Base-by-base conservation (phyloP, 2,888 invertebrate genomes). In the Andrena flavipes region DNA sequence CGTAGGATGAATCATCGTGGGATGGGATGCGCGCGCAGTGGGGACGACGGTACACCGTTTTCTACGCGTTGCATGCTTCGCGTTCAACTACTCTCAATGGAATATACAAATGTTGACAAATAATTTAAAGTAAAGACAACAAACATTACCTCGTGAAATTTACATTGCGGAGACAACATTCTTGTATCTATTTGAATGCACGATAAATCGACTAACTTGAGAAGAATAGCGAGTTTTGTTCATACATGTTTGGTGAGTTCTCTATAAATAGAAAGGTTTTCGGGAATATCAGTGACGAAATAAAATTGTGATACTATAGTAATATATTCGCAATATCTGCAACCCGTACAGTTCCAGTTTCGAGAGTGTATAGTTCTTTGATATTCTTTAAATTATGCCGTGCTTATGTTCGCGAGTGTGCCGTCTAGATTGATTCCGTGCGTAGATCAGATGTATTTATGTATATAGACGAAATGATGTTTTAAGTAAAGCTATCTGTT, bases 251-350 rank as follows among this genome's bases (percentile, higher is more conserved):
- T 26, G 86, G 88, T 88, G 63, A 88, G 87, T 85, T 76, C 16
- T 86, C 89, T 87, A 88, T 85, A 85, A 88, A 88, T 87, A 87
- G 83, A 79, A 79, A 64, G n/a, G n/a, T 63, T 59, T 60, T 75
- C 56, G 30, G 42, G 42, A 59, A 67, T 69, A 30, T 8, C 42
- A 56, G 13, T 20, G 16, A 8, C 7, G 33, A 49, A 20, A 72
- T 48, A 33, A 35, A 48, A 20, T 56, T 54, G 30, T 67, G 23
- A 48, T 63, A 62, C 23, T 62, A 7, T 29, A 54, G 64, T 20
- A 62, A 62, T 8, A 2, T 6, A 10, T 23, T 13, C 20, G 13
- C 16, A 7, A 30, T 10, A 16, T 35, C 2, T 16, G 42, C 42
- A 42, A 5, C 42, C 23, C 8, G 1, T 26, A 20, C 5, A 23